Base-by-base conservation (phyloP, 2,113 vertebrate genomes). In the Seriola dumerili region DNA sequence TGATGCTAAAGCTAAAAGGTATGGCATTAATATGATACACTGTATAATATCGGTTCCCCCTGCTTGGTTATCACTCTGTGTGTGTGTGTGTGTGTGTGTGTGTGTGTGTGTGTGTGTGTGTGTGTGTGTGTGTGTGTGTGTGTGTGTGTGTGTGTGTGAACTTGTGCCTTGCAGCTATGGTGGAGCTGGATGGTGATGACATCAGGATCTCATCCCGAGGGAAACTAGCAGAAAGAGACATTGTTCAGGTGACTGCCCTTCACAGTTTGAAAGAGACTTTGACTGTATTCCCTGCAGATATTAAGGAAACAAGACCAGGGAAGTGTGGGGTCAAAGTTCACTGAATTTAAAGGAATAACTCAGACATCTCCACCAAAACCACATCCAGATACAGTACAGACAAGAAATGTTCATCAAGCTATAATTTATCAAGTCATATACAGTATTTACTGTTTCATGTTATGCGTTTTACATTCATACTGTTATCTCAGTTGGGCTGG, bases 121-220 rank as follows among this genome's bases (percentile, higher is more conserved):
- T 40, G 32, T 81, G 21, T 50, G 36, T 81, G 63, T 78, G 62
- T 80, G 38, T 76, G 54, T 69, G 44, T 69, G 48, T 80, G 32
- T 72, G 34, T 66, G 40, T 40, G 29, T 55, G 42, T 59, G 25
- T 66, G 48, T 29, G 32, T 76, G 34, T 78, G 59, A 62, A 25
- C 46, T 68, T 85, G 36, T 89, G 25, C 84, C 38, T 88, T 84
- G 12, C 84, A 99, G 97, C 97, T 36, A 99, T 99, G 97, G 97
- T 98, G 89, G 97, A 99, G 89, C 92, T 99, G 91, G 97, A 99
- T 3, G 97, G 97, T 0, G 97, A 99, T 1, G 97, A 97, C 48
- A 96, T 98, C 80, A 95, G 97, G 89, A 95, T 99, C 87, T 98
- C 97, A 14, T 99, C 97, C 40, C 93, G 97, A 19, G 97, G 97